Percentiles rank a stretch among this genome's conserved stretches.
phyloP scores from a whole-genome alignment of 1,140 invertebrate genomes.

The Andrena cerasifolii region DNA sequence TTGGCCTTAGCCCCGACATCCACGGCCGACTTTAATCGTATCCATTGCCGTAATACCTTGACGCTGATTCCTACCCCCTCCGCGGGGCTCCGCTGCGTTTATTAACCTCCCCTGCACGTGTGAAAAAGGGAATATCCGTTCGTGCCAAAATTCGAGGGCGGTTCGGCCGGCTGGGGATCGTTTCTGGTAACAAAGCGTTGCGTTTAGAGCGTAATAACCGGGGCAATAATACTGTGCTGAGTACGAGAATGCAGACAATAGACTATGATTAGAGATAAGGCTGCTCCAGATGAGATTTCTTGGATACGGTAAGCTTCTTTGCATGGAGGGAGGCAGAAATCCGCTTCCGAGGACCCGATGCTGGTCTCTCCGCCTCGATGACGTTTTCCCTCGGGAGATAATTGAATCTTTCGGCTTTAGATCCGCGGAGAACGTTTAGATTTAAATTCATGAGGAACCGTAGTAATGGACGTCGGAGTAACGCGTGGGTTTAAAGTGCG shows the following conservation, averaged over 20 bases:
- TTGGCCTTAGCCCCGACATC: conserved; percentile 39
- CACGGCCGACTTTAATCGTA: conserved; percentile 60
- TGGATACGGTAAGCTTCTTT: conserved; percentile 16
- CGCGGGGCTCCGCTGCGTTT: conserved; percentile 20
- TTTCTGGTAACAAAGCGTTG: conserved; percentile 13
- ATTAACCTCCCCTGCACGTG: conserved; percentile 14
- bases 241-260: not conserved
- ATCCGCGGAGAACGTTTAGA: not conserved
- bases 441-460: not conserved
- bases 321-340: not conserved
- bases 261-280: conserved; percentile 7
- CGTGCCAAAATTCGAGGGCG: no score
- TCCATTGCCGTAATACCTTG: conserved; percentile 54
- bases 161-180: not conserved
- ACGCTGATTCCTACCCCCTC: conserved; percentile 15
- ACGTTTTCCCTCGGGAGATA: not conserved
- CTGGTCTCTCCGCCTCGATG: not conserved
- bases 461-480: no score
- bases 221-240: conserved; percentile 1
- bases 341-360: not conserved
- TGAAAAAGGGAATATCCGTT: not conserved
- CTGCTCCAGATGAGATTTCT: conserved; percentile 18
- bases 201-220: conserved; percentile 22
- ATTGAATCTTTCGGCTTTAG: not conserved
- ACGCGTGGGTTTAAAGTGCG: no score